phyloP scores from a whole-genome alignment of 2,113 vertebrate genomes.

The Indri indri region DNA sequence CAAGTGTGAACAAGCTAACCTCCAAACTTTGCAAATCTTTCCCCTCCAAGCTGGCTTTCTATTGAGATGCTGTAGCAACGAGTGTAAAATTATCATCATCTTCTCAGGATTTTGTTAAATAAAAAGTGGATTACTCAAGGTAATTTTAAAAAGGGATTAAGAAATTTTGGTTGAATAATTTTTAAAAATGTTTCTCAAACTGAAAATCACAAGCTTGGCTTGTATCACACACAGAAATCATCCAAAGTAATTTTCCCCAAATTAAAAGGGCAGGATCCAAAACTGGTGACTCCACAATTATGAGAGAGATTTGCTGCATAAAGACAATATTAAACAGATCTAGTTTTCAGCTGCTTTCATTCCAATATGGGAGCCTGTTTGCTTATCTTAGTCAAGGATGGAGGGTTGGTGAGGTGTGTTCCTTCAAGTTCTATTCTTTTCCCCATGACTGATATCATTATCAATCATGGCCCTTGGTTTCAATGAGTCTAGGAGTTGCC shows the following conservation, averaged over 20 bases:
- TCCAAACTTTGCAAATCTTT: neutral
- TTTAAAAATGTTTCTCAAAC: neutral
- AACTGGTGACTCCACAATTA: neutral
- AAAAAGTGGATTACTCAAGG: neutral
- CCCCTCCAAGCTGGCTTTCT: neutral
- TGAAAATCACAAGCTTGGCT: neutral
- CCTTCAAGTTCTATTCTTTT: neutral
- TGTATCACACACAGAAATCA: neutral
- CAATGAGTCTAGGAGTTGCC: neutral
- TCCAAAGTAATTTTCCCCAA: neutral
- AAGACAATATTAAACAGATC: neutral
- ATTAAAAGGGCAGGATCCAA: neutral
- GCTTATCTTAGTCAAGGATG: neutral
- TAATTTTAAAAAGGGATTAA: neutral
- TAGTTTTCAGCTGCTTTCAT: neutral
- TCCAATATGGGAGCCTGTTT: neutral
- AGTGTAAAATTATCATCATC: neutral
- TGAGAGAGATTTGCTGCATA: neutral
- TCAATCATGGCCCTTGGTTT: neutral
- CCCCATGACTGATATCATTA: neutral
- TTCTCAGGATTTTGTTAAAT: neutral
- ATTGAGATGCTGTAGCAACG: neutral
- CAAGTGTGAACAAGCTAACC: neutral
- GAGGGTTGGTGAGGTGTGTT: rapidly evolving
- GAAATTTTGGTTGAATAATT: neutral